These are phyloP conservation scores for Varanus komodoensis DNA, from an alignment of 2,113 vertebrate species.

Conservation along the genomic window DNA sequence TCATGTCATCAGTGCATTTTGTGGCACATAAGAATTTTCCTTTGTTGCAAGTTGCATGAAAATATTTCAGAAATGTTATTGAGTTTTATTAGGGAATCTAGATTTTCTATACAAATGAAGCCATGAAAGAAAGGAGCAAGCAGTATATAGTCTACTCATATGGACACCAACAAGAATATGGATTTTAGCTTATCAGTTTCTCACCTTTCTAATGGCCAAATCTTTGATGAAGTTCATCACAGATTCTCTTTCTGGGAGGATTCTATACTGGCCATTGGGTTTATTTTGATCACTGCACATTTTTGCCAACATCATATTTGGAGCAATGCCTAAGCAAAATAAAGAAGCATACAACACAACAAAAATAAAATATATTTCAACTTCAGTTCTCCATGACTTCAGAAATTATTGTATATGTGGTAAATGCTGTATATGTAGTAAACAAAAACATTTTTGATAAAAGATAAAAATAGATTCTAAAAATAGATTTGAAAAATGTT, in stretches of 20 bases:
- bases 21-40: background rate
- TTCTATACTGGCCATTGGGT: conserved; percentile 92
- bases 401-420: background rate
- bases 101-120: background rate
- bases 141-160: background rate
- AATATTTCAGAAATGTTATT: background rate
- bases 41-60: background rate
- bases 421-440: background rate
- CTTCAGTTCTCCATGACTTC: background rate
- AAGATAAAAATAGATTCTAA: background rate
- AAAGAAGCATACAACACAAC: background rate
- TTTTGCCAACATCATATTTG: conserved; percentile 96
- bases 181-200: background rate
- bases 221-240: conserved; percentile 91
- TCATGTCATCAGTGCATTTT: background rate
- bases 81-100: background rate
- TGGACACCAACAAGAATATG: background rate
- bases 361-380: background rate
- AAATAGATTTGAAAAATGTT: background rate
- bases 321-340: conserved; percentile 89
- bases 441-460: background rate
- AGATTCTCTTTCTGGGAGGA: conserved; percentile 81
- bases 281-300: conserved; percentile 98
- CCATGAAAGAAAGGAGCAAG: background rate
- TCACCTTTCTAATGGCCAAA: conserved; percentile 95